phyloP scores from a whole-genome alignment of 2,797 vertebrate genomes.

The Pseudocheirus occidentalis region DNA sequence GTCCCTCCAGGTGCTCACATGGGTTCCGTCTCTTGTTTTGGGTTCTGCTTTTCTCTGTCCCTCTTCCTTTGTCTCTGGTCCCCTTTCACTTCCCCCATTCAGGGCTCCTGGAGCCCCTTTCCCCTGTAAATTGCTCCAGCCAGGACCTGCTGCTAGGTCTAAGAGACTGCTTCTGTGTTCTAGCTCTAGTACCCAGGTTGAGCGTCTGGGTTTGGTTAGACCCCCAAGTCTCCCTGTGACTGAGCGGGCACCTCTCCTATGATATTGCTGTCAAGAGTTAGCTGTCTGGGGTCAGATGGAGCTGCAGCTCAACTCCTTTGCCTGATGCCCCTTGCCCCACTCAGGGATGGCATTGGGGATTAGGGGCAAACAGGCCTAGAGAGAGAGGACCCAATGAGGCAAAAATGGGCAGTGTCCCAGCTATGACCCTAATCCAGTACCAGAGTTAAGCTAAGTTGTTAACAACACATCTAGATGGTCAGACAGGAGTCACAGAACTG shows the following conservation, averaged over 20 bases:
- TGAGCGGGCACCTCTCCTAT: not conserved
- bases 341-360: not conserved
- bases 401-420: not conserved
- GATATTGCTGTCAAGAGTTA: not conserved
- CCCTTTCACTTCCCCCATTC: slow-evolving; percentile 75
- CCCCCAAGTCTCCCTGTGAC: not conserved
- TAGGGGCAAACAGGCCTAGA: not conserved
- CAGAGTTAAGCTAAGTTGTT: not conserved
- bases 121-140: not conserved
- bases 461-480: not conserved
- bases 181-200: not conserved
- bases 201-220: not conserved
- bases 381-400: not conserved
- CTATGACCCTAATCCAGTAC: not conserved
- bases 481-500: not conserved
- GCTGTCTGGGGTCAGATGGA: not conserved
- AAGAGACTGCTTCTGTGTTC: not conserved
- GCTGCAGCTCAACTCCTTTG: not conserved
- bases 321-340: not conserved
- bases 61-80: slow-evolving; percentile 75
- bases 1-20: slow-evolving; percentile 76
- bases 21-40: slow-evolving; percentile 75
- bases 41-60: slow-evolving; percentile 77
- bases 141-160: not conserved
- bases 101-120: slow-evolving; percentile 31